Conservation (phyloP, 2,113 vertebrate genomes). For the Chionomys nivalis region DNA sequence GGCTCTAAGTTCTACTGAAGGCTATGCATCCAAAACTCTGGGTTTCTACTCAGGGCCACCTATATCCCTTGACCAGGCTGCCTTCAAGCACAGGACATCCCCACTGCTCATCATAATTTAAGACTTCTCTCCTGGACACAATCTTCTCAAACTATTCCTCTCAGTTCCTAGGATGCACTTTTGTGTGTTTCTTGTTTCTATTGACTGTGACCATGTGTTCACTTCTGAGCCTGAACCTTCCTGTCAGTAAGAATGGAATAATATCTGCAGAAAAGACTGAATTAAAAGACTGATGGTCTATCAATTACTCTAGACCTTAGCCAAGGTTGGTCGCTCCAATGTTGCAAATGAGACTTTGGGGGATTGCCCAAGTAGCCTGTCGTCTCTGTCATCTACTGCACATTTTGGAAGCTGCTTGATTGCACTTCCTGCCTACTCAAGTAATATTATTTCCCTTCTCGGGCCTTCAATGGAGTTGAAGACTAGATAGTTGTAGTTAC, state of each 20-base stretch:
- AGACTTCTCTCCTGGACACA: not conserved
- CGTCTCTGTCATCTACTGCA: no score
- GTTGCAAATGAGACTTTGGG: no score
- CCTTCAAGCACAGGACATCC: not conserved
- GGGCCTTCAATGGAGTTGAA: no score
- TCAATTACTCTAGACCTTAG: no score
- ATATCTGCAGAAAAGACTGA: constrained; percentile 17
- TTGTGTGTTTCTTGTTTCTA: not conserved
- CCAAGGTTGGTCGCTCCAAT: no score
- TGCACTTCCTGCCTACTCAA: no score
- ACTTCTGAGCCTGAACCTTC: not conserved
- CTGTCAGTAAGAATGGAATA: not conserved
- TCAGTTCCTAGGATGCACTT: not conserved
- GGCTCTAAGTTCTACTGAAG: not conserved
- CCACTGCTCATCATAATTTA: not conserved
- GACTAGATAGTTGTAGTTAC: no score
- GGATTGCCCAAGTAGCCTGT: no score
- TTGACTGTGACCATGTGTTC: not conserved
- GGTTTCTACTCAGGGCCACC: not conserved
- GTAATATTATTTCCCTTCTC: no score
- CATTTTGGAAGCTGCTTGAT: no score
- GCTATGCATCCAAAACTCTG: not conserved
- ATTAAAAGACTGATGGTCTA: not conserved
- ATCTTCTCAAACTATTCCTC: not conserved
- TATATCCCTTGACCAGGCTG: not conserved